Base-by-base conservation (phyloP, 2,113 vertebrate genomes). In the Chaenogobius annularis region DNA sequence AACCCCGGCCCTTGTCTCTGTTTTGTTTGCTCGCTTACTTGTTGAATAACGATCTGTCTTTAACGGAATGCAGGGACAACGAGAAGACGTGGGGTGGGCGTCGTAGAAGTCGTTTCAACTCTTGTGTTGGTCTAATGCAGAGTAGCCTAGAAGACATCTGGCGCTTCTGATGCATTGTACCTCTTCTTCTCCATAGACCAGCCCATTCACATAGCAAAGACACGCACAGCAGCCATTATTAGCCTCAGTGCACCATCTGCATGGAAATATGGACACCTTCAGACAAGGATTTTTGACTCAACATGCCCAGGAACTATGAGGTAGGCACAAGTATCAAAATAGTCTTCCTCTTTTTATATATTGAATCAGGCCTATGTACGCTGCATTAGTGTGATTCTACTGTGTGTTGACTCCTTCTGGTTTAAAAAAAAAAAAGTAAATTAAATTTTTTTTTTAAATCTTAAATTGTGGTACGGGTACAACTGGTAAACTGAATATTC, bases 281-380 rank as follows among this genome's bases (percentile, higher is more conserved):
- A 84, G 47, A 73, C 73, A 69, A 89, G 54, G 85, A 66, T 73
- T 88, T 92, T 78, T 88, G 80, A 91, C 87, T 86, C 90, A 94
- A 82, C 90, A 94, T 94, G 93, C 85, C 92, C 93, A 92, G 88
- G 86, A 91, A 89, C 89, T 91, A 93, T 94, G 93, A 94, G 92
- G 93, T 94, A 85, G 62, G 88, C 84, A 4, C 10, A n/a, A 17
- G 22, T 59, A 43, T 63, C n/a, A 2, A 66, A 66, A 66, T 11
- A 63, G 17, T 19, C 31, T 40, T 63, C 61, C 35, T 63, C 35
- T 63, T 63, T 63, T 63, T 43, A 43, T 63, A 0, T 63, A n/a
- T n/a, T 17, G 7, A 14, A 17, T 6, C 10, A 22, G n/a, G 54
- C 19, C 50, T 46, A 58, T 58, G 11, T 58, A 6, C 5, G 4